Base-by-base conservation (phyloP, 2,888 invertebrate genomes). In the Sycophila texana region DNA sequence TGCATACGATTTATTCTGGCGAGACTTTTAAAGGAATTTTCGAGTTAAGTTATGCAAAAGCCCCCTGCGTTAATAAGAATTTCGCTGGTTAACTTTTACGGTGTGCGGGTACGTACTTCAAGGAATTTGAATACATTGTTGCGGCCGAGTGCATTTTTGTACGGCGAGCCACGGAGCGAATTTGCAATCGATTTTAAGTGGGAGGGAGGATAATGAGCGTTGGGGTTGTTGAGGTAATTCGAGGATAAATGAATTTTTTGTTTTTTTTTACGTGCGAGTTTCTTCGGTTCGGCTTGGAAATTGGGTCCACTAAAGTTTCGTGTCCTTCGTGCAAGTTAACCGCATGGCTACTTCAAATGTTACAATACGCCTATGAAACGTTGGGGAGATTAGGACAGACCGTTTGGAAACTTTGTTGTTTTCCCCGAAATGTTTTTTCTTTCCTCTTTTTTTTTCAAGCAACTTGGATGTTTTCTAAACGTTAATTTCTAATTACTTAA, bases 321-420 rank as follows among this genome's bases (percentile, higher is more conserved):
- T 55, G 68, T 61, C 73, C 78, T 78, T 77, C 73, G 67, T 7
- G 26, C 55, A 55, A 61, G 78, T 55, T 68, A 47, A 55, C 39
- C 13, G 26, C 55, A 55, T 61, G 73, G 61, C 68, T 47, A 63
- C 39, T 68, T 22, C 51, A 16, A 61, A 68, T 51, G 22, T 68
- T 68, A 68, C 60, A 61, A 61, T 61, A 26, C 12, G 47, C 39
- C 47, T 7, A 20, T 20, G 61, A 51, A 39, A 55, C 18, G 63
- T 30, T 20, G 58, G 20, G 12, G n/a, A 74, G 75, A 75, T 68
- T 75, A 75, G 67, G 68, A 53, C 57, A 68, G 57, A 63, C 57
- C 7, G 39, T 78, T 77, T 77, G 68, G 73, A 63, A 74, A 78
- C 49, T 39, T 30, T 39, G 10, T 26, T 66, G 66, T 61, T 63